These are phyloP conservation scores for Plumapathes pennacea DNA, from an alignment of 92 coral and sea anemone species.

Conservation along the genomic window DNA sequence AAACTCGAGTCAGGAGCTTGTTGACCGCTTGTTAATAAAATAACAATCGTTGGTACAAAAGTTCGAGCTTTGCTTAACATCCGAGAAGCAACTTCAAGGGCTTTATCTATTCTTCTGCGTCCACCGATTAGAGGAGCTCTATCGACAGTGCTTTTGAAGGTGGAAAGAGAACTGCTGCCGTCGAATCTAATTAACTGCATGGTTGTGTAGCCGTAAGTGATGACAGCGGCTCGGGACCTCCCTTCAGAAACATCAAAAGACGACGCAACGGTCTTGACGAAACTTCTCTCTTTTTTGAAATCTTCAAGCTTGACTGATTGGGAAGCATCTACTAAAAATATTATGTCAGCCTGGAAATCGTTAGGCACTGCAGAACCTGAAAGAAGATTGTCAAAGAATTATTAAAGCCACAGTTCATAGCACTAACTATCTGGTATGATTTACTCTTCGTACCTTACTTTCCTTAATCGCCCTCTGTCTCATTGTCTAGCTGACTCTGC, in stretches of 20 bases:
- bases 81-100: conserved; percentile 55
- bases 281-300: conserved; percentile 50
- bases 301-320: conserved; percentile 41
- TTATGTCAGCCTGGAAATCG: conserved; percentile 50
- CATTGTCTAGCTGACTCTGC: too few species aligned
- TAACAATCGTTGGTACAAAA: conserved; percentile 52
- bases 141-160: conserved; percentile 40
- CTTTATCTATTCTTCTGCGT: conserved; percentile 54
- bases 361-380: too few species aligned
- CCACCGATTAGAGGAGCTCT: conserved; percentile 31
- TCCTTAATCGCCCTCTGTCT: too few species aligned
- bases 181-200: conserved; percentile 46
- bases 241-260: conserved; percentile 57
- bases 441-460: too few species aligned
- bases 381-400: too few species aligned
- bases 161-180: conserved; percentile 7
- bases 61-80: conserved; percentile 16
- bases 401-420: too few species aligned
- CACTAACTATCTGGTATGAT: too few species aligned
- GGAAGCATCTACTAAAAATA: conserved; percentile 81
- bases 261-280: conserved; percentile 57
- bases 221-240: conserved; percentile 70
- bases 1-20: conserved; percentile 41
- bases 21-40: conserved; percentile 67
- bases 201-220: conserved; percentile 63